Conservation (phyloP, 2,888 invertebrate species). For the Nineta flava region DNA sequence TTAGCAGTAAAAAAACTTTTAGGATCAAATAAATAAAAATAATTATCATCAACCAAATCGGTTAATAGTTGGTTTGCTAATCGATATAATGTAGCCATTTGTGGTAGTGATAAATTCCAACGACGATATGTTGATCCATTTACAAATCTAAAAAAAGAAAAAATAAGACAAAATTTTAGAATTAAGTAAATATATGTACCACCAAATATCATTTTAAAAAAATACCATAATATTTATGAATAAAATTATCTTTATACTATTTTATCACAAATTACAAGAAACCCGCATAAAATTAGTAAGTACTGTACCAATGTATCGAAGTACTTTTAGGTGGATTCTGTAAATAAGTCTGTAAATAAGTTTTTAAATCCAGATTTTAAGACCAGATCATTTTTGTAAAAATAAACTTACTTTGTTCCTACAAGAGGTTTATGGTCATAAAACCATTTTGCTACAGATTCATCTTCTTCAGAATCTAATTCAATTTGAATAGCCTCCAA, state of each 20-base stretch:
- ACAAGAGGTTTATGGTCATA: slow-evolving; percentile 95
- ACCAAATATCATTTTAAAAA: too few relatives aligned
- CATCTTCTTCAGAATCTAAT: slow-evolving; percentile 87
- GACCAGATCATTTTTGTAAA: neutral
- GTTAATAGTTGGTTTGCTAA: slow-evolving; percentile 95
- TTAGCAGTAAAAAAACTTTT: slow-evolving; percentile 99
- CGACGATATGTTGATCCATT: slow-evolving; percentile 95
- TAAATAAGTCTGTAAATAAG: neutral
- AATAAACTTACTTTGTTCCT: slow-evolving; percentile 55
- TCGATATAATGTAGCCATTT: slow-evolving; percentile 95
- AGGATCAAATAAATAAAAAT: slow-evolving; percentile 97
- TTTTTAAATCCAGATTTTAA: too few relatives aligned
- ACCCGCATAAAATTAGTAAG: too few relatives aligned
- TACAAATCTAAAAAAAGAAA: slow-evolving; percentile 43
- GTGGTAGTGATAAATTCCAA: slow-evolving; percentile 91
- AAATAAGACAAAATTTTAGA: slow-evolving; percentile 7
- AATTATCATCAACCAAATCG: slow-evolving; percentile 95
- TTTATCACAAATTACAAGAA: too few relatives aligned
- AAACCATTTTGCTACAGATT: slow-evolving; percentile 87
- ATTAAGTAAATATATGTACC: neutral
- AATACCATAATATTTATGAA: neutral
- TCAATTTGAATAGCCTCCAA: slow-evolving; percentile 98
- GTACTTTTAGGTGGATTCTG: too few relatives aligned
- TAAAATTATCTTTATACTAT: slow-evolving; percentile 3
- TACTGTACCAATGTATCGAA: too few relatives aligned